Evolutionary conservation across 2,888 invertebrate genomes (phyloP), one percentile per base, ranked within the genome.

Genomic region (Drosophila paranaensis): DNA sequence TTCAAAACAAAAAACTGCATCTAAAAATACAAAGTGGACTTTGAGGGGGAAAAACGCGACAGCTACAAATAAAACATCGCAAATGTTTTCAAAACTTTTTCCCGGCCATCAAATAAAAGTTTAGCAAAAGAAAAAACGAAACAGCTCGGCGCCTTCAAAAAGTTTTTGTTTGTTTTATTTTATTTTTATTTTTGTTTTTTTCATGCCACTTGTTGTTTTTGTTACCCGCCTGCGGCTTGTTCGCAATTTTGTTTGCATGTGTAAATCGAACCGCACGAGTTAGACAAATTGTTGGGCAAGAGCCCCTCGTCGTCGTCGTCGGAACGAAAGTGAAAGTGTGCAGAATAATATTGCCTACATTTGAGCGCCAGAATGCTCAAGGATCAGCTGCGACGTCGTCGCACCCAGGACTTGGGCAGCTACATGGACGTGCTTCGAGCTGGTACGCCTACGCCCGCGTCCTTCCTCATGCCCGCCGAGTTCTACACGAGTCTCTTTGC

Each of bases 401-500:
- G 81, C 48, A 60, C 51, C 25, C 67, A 67, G 0, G 71, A 80
- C 6, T 37, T 80, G 48, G 78, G 65, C 55, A 70, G 46, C 56
- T 86, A 83, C 57, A 78, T 85, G 75, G 78, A 70, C 5, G 72
- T 64, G 1, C 43, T 82, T 6, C 70, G 54, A 6, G 53, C 66
- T 27, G 64, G 68, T 39, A 64, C 81, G 35, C 64, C 83, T 6
- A 40, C 75, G 0, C 37, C 77, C 0, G 51, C 66, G 8, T 63
- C 77, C 16, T 96, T 96, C 85, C 92, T 96, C 58, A 93, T 96
- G 73, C 96, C 96, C 11, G 95, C 96, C 63, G 96, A 97, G 90
- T 93, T 97, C 82, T 96, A 97, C 91, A 96, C 96, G 92, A 96
- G 95, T 86, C 94, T 97, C 73, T 93, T 97, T 89, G 96, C 96